Base-by-base conservation (phyloP, 2,888 invertebrate genomes). In the Molanna angustata region DNA sequence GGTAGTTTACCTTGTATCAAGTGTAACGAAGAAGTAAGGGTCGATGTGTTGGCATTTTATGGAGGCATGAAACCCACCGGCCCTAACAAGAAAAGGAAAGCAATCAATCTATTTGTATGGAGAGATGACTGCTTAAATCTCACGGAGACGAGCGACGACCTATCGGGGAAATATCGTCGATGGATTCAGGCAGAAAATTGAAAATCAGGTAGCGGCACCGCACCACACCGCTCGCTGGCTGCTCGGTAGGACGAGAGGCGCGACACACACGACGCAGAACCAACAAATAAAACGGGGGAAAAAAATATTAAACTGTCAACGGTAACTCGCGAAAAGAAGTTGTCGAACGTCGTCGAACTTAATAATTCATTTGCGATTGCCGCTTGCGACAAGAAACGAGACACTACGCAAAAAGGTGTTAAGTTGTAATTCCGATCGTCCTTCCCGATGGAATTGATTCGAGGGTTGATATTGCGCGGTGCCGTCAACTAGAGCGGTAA, bases 181-280 rank as follows among this genome's bases (percentile, higher is more conserved):
- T 46, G 46, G 33, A 46, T 46, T 35, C 20, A 13, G 13, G 7
- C 35, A 35, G 35, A 13, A 7, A 35, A 13, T 13, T 7, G 35
- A 7, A 35, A 7, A 35, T 35, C n/a, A n/a, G 13, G 13, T 13
- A 13, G 35, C 4, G 4, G 14, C 35, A 13, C 35, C 6, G 27
- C 27, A 6, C 11, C 27, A 27, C 27, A 27, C 27, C 27, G 11
- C 11, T 11, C 27, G 11, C 27, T 11, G 27, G 6, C 6, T 11
- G 11, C 6, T 7, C 27, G 35, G 9, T 7, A 4, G 14, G 27
- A 11, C 27, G 27, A 11, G 27, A 7, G 27, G 27, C 6, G n/a
- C n/a, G 27, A 11, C 27, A 4, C 27, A 27, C 4, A 11, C 27
- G 27, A 11, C 11, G 27, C 4, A 11, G 27, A 7, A 11, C 27